Evolutionary conservation across 2,888 invertebrate species (phyloP).

Genomic region (Hirtodrosophila cameraria): DNA sequence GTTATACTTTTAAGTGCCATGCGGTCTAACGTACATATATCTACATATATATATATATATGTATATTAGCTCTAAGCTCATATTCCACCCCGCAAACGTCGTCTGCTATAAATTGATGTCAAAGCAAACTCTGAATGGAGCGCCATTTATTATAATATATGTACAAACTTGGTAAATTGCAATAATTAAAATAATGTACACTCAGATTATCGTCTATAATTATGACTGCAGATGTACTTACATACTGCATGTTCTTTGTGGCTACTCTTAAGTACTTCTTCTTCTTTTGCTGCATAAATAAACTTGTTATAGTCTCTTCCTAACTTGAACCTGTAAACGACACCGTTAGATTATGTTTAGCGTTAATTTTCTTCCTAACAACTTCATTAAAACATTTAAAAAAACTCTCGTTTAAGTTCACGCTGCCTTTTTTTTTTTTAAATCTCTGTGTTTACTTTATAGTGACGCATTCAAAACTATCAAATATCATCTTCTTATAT

Average conservation of each 20-base stretch:
- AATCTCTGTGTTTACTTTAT: too few relatives aligned
- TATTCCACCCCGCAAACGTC: too few relatives aligned
- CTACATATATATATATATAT: neutral
- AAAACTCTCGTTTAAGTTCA: too few relatives aligned
- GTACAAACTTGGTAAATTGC: slow-evolving; percentile 68
- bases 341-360: too few relatives aligned
- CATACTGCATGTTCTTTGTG: slow-evolving; percentile 28
- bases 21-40: neutral
- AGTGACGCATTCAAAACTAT: too few relatives aligned
- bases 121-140: slow-evolving; percentile 59
- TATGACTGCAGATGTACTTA: slow-evolving; percentile 60
- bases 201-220: slow-evolving; percentile 76
- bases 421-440: too few relatives aligned
- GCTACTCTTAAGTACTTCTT: neutral
- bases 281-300: neutral
- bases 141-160: slow-evolving; percentile 77
- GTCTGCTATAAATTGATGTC: slow-evolving; percentile 73
- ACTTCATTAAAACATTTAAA: too few relatives aligned
- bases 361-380: too few relatives aligned
- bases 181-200: slow-evolving; percentile 80
- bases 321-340: neutral
- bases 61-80: slow-evolving; percentile 12
- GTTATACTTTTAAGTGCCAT: slow-evolving; percentile 30
- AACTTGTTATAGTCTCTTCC: neutral
- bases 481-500: too few relatives aligned